These are phyloP conservation scores for Thera britannica DNA, from an alignment of 2,888 invertebrate species.

Conservation along the genomic window DNA sequence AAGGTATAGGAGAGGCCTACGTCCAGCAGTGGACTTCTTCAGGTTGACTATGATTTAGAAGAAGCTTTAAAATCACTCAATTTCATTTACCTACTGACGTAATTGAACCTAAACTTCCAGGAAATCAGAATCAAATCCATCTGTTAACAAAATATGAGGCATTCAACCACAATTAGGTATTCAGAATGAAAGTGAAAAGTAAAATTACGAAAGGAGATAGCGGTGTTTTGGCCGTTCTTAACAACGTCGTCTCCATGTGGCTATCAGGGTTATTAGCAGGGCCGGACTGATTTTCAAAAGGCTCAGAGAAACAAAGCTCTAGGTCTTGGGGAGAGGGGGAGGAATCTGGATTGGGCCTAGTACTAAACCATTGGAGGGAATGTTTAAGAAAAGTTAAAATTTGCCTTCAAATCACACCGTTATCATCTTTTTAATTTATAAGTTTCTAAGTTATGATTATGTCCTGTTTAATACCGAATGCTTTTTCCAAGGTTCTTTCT, in stretches of 20 bases:
- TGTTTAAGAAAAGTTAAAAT: too few relatives aligned
- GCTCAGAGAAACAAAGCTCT: background rate
- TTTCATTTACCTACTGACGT: background rate
- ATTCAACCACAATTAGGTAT: conserved; percentile 15
- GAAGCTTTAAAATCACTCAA: too few relatives aligned
- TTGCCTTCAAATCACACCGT: too few relatives aligned
- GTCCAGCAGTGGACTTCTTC: too few relatives aligned
- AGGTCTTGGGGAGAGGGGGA: background rate
- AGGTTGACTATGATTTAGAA: too few relatives aligned
- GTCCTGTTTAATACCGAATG: background rate
- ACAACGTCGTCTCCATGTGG: conserved; percentile 25
- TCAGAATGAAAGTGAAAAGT: conserved; percentile 41
- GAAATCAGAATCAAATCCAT: background rate
- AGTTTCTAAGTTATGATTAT: background rate
- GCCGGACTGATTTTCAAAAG: background rate
- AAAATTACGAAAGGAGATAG: conserved; percentile 38
- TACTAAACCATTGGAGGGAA: too few relatives aligned
- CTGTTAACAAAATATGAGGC: conserved; percentile 3
- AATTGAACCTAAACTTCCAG: background rate
- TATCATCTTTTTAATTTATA: background rate
- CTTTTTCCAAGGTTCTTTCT: background rate
- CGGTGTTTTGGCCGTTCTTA: conserved; percentile 25
- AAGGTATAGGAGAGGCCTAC: too few relatives aligned
- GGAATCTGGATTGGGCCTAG: too few relatives aligned
- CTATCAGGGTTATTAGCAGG: conserved; percentile 40